phyloP scores from a whole-genome alignment of 2,797 vertebrate genomes.

The Lepus oiostolus region DNA sequence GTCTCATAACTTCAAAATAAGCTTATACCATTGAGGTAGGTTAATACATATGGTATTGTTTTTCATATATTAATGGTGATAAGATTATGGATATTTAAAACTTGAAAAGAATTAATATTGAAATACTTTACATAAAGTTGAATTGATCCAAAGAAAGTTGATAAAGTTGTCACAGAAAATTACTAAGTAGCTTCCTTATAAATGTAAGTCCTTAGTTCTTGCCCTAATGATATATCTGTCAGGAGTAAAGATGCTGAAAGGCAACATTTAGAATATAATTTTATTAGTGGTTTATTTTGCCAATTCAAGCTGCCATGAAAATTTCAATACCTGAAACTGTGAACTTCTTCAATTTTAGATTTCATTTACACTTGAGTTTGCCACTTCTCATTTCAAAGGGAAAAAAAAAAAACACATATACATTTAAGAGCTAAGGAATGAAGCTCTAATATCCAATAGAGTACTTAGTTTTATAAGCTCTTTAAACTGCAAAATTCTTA shows the following conservation, averaged over 20 bases:
- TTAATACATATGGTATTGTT: background rate
- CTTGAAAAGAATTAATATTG: background rate
- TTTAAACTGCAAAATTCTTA: slow-evolving; percentile 68
- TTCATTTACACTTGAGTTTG: slow-evolving; percentile 62
- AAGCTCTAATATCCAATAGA: slow-evolving; percentile 33
- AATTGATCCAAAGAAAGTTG: background rate
- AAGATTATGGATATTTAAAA: slow-evolving; percentile 40
- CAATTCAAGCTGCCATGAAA: slow-evolving; percentile 17
- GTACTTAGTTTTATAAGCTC: slow-evolving; percentile 71
- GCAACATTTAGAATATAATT: background rate
- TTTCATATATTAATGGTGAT: background rate
- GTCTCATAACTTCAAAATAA: slow-evolving; percentile 42
- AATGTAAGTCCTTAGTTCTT: background rate
- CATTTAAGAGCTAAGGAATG: slow-evolving; percentile 56
- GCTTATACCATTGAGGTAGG: background rate
- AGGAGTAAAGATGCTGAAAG: background rate
- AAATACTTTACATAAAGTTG: background rate
- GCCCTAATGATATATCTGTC: background rate
- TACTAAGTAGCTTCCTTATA: background rate
- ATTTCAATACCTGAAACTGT: slow-evolving; percentile 6
- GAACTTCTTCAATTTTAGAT: slow-evolving; percentile 63
- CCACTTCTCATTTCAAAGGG: slow-evolving; percentile 61
- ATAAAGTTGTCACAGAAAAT: background rate
- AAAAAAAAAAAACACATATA: background rate
- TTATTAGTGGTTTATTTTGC: background rate